Conservation (phyloP, 2,888 invertebrate species). For the Lasiommata megera region DNA sequence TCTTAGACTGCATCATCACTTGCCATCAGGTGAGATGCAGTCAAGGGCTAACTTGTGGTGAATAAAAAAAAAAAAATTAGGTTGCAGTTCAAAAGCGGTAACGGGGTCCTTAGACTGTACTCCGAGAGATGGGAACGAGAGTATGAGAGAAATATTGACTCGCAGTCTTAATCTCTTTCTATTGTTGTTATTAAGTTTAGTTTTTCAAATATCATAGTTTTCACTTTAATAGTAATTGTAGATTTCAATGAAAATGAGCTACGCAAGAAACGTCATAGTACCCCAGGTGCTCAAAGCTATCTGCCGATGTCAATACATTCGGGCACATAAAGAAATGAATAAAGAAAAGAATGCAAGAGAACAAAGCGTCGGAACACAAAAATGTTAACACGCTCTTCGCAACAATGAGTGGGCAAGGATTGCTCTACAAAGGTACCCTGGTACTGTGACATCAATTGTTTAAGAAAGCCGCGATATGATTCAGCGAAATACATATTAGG, state of each 20-base stretch:
- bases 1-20: no score
- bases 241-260: neutral
- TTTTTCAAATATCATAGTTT: no score
- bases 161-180: no score
- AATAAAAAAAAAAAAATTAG: no score
- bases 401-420: slow-evolving; percentile 16
- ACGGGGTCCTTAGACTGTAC: no score
- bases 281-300: slow-evolving; percentile 3
- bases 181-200: no score
- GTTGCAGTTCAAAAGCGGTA: no score
- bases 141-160: no score
- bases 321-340: slow-evolving; percentile 4
- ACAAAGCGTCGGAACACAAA: slow-evolving; percentile 13
- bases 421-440: slow-evolving; percentile 30
- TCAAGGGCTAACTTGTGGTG: no score
- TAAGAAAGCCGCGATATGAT: slow-evolving; percentile 23
- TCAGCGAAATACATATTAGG: slow-evolving; percentile 25
- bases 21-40: no score
- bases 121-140: no score
- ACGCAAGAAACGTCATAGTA: neutral
- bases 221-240: no score
- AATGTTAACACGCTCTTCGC: slow-evolving; percentile 14
- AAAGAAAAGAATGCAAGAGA: slow-evolving; percentile 13
- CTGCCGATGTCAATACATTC: slow-evolving; percentile 14
- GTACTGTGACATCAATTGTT: slow-evolving; percentile 30